These are phyloP conservation scores for Laodelphax striatellus DNA, from an alignment of 1,140 invertebrate species.

Conservation along the genomic window DNA sequence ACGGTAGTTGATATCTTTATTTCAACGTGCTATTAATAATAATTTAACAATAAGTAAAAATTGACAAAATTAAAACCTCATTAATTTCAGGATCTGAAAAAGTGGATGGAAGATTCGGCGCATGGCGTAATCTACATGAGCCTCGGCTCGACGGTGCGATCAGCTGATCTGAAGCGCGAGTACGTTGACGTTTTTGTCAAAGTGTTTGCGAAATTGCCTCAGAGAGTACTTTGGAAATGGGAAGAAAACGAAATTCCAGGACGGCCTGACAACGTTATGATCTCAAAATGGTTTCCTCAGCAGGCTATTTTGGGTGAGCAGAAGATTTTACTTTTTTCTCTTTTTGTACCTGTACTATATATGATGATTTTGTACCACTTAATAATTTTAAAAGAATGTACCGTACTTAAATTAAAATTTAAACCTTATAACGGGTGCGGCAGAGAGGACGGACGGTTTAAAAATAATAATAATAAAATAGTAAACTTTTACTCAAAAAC, in stretches of 20 bases:
- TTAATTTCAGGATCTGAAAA: constrained; percentile 1
- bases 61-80: background rate
- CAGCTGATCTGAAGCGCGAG: background rate
- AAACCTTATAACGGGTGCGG: too few species aligned
- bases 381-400: too few species aligned
- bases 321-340: too few species aligned
- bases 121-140: constrained; percentile 6
- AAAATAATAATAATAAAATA: too few species aligned
- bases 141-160: constrained; percentile 1
- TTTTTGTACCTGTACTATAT: too few species aligned
- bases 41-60: too few species aligned
- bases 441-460: too few species aligned
- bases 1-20: too few species aligned
- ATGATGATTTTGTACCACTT: too few species aligned
- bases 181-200: background rate
- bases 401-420: too few species aligned
- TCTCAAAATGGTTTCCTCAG: background rate
- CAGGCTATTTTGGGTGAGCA: background rate
- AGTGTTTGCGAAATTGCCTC: constrained; percentile 1
- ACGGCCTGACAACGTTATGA: background rate
- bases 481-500: too few species aligned
- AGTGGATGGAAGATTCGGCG: constrained; percentile 6
- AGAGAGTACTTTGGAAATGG: constrained; percentile 6
- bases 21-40: too few species aligned
- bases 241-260: background rate